phyloP scores from a whole-genome alignment of 2,888 invertebrate species.

The Lepidonotus clava region DNA sequence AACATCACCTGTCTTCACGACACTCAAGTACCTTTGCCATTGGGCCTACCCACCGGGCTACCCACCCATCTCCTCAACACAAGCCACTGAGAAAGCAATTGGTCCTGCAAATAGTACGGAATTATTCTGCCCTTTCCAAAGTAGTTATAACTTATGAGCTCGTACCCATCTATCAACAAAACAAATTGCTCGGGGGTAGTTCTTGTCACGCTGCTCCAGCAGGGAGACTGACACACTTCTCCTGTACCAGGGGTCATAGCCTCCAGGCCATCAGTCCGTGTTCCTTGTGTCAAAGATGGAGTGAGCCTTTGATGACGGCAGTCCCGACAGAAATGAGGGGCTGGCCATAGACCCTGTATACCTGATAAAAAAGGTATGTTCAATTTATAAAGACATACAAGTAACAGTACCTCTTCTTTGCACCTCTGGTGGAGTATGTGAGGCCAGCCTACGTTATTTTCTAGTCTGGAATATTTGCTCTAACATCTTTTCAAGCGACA shows the following conservation, averaged over 20 bases:
- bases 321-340: constrained; percentile 14
- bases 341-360: not conserved
- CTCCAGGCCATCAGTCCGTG: not conserved
- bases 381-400: not conserved
- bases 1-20: too few species aligned
- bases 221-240: not conserved
- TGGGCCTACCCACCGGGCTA: not conserved
- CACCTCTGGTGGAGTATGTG: too few species aligned
- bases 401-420: not conserved
- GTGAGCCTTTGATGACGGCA: not conserved
- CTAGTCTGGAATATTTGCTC: not conserved
- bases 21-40: not conserved
- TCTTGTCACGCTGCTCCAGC: not conserved
- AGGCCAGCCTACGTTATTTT: not conserved
- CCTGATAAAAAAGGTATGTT: not conserved
- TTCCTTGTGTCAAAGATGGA: constrained; percentile 1
- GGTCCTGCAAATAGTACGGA: not conserved
- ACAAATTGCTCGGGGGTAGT: not conserved
- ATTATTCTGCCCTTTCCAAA: not conserved
- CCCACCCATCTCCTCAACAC: constrained; percentile 2
- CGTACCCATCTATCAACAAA: not conserved
- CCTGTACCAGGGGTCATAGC: not conserved
- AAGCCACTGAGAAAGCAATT: not conserved
- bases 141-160: constrained; percentile 14
- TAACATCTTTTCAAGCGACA: too few species aligned